A percentile compares a stretch with the other conserved stretches of the same genome.
Evolutionary conservation across 2,797 vertebrate genomes (phyloP).

Genomic region (Tarsius wallacei): DNA sequence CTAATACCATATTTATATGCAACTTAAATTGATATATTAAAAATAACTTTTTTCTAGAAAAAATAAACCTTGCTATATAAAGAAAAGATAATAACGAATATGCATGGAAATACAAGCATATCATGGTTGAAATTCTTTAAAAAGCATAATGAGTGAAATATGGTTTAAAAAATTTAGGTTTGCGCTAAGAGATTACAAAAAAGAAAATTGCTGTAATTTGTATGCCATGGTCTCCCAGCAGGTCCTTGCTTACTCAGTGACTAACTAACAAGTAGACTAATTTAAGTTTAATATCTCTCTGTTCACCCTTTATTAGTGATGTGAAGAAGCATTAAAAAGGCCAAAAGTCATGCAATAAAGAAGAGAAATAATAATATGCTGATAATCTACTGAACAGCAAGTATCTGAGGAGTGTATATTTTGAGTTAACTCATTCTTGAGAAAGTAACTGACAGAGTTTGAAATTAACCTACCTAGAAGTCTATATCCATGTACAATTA

Average conservation of each 20-base stretch:
- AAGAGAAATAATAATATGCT: constrained; percentile 25
- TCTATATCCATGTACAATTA: neutral
- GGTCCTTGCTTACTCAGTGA: constrained; percentile 66
- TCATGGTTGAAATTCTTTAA: neutral
- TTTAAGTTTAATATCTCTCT: constrained; percentile 68
- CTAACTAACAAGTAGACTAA: constrained; percentile 72
- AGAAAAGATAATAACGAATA: constrained; percentile 57
- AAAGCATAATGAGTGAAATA: neutral
- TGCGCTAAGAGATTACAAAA: constrained; percentile 41
- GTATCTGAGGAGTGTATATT: neutral
- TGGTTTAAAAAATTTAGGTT: neutral
- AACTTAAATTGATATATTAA: neutral
- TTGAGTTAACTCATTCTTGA: neutral
- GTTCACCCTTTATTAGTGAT: constrained; percentile 61
- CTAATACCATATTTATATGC: neutral
- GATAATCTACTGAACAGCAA: constrained; percentile 17
- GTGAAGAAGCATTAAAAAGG: constrained; percentile 1
- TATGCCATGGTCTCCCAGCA: neutral
- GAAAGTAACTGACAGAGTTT: neutral
- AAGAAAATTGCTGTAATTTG: constrained; percentile 78
- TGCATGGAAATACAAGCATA: neutral
- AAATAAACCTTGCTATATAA: constrained; percentile 31
- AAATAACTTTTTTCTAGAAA: neutral
- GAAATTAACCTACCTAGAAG: neutral
- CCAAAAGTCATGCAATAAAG: constrained; percentile 40